Base-by-base conservation (phyloP, 2,113 vertebrate genomes). In the Cynocephalus volans region DNA sequence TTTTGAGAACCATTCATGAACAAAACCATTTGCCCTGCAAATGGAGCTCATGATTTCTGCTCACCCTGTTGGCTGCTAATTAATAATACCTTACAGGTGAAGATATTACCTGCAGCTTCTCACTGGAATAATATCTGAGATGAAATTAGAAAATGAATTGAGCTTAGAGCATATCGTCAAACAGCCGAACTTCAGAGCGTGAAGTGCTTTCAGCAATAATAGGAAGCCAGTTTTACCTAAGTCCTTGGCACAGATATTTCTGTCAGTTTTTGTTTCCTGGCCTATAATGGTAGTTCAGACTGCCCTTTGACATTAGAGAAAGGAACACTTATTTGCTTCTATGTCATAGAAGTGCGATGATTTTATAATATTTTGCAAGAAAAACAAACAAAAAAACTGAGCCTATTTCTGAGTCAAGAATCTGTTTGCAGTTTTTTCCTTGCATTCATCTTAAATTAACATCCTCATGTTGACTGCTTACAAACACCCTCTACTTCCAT, bases 1-100 rank as follows among this genome's bases (percentile, higher is more conserved):
- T 97, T 98, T 97, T 93, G 97, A 98, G 97, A 82, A 19, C 75
- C 45, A 62, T 91, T 67, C 91, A 82, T 50, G 95, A 69, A 81
- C 72, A 9, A 70, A 81, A 24, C 83, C 95, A 72, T 97, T 96
- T 97, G 93, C 75, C 28, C 0, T 85, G 93, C 90, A 77, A 67
- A 83, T 86, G 90, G 87, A 95, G 97, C 60, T 31, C 41, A 1
- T 81, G 95, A 79, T 93, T 97, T 50, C 97, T 28, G 88, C 0
- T 89, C 83, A 72, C 88, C 85, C 81, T 52, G 56, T 65, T 81
- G 77, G 90, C 93, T 97, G 70, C 92, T 82, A 95, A 88, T 28
- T 93, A 83, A 62, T 93, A 84, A 82, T 52, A 24, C 10, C 2
- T 13, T 45, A 23, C 36, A 82, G 86, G 96, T 79, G 60, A 62